These are phyloP conservation scores for Suricata suricatta DNA, from an alignment of 2,113 vertebrate species.

Conservation along the genomic window DNA sequence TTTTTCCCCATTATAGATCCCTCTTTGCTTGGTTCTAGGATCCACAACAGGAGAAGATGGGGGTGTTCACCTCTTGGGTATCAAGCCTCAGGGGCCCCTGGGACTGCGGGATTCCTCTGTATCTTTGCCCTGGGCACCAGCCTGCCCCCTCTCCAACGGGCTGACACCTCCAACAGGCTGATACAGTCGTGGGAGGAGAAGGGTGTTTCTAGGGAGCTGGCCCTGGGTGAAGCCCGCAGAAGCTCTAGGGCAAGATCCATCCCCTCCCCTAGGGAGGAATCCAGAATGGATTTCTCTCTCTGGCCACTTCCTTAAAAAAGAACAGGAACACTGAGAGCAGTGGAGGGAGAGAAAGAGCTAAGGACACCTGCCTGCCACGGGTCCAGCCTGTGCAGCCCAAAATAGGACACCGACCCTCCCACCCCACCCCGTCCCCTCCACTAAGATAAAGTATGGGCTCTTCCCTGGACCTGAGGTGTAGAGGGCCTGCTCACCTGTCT, in stretches of 20 bases:
- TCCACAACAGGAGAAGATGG: neutral
- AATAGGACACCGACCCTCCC: neutral
- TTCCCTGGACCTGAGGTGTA: too few relatives aligned
- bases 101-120: neutral
- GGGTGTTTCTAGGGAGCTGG: neutral
- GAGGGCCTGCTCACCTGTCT: neutral
- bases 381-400: neutral
- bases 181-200: neutral
- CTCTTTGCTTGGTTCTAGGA: neutral
- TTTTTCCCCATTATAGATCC: neutral
- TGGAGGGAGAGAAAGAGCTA: neutral
- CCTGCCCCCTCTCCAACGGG: neutral
- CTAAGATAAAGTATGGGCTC: neutral
- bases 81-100: neutral
- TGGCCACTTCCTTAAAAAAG: constrained; percentile 28
- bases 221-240: neutral
- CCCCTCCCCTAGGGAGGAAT: neutral
- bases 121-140: neutral
- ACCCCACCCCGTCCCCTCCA: neutral
- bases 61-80: neutral
- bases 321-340: neutral
- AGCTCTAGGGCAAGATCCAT: neutral
- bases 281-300: constrained; percentile 11
- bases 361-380: neutral
- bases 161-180: neutral